A percentile compares a stretch with the other conserved stretches of the same genome.
These are phyloP conservation scores for Thelaira solivaga DNA, from an alignment of 2,888 invertebrate species.

Conservation along the genomic window DNA sequence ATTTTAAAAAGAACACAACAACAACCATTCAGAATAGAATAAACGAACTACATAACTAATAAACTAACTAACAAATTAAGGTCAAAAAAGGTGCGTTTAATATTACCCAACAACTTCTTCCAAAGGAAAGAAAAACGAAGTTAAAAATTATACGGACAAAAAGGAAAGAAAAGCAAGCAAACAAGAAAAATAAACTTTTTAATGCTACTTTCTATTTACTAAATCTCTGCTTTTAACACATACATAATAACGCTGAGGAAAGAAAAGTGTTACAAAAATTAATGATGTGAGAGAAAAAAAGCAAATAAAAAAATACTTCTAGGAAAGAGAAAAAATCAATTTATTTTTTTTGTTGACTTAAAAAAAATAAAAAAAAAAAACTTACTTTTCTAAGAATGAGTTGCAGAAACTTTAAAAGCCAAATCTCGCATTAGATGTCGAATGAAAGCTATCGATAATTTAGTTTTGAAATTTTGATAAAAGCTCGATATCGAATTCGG, in stretches of 20 bases:
- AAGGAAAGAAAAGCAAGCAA: background rate
- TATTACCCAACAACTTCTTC: background rate
- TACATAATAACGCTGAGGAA: slow-evolving; percentile 22
- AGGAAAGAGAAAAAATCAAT: slow-evolving; percentile 6
- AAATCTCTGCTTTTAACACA: slow-evolving; percentile 38
- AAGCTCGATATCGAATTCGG: too few relatives aligned
- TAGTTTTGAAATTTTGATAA: too few relatives aligned
- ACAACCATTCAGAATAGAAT: background rate
- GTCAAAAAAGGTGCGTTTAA: slow-evolving; percentile 64
- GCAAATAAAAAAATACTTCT: slow-evolving; percentile 14
- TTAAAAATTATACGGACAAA: too few relatives aligned
- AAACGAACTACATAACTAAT: slow-evolving; percentile 9
- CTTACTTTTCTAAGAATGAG: too few relatives aligned
- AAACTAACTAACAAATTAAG: slow-evolving; percentile 46
- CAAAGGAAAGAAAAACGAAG: background rate
- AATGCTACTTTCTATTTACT: slow-evolving; percentile 37
- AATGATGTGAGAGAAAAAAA: background rate
- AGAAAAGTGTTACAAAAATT: background rate
- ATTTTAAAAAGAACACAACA: background rate
- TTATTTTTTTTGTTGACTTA: slow-evolving; percentile 15
- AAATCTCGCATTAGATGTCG: too few relatives aligned
- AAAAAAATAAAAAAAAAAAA: slow-evolving; percentile 17
- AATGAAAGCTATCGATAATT: too few relatives aligned
- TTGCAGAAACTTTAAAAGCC: too few relatives aligned
- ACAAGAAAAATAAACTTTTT: too few relatives aligned